Evolutionary conservation across 2,797 vertebrate genomes (phyloP), one percentile per base, ranked within the genome.

Genomic region (Halcyon leucocephala): DNA sequence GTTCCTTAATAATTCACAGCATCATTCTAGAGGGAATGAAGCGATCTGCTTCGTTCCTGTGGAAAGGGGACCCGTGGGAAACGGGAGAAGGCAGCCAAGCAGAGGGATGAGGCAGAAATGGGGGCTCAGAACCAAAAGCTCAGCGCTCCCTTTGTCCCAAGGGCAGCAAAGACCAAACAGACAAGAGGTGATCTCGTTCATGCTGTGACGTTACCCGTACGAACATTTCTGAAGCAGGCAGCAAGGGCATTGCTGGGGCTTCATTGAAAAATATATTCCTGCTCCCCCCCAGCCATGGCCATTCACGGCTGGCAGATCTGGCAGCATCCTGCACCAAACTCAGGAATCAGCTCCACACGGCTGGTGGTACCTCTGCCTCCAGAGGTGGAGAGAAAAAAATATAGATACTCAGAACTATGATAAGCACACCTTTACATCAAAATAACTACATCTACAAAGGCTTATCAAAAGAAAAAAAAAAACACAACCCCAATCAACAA

Each of bases 241-340:
- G 28, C 46, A 74, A 54, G 6, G 35, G 16, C 29, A 66, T 13
- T 46, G 11, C 55, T 20, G 51, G 1, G 7, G n/a, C 29, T 11
- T 42, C 70, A 0, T 0, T 8, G 19, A 0, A 10, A 61, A 60
- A 65, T 33, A 15, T 0, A 5, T 1, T n/a, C 11, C 22, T 22
- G 12, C 26, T 5, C 35, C 8, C 8, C 44, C 19, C 12, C 21
- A 49, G 55, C 35, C 60, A 9, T 0, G 1, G 51, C 25, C 83
- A 74, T 14, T 15, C 25, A 12, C 31, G 10, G 8, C 33, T 20
- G 62, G 62, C 29, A 61, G 51, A 35, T 10, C 3, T 67, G 28
- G 20, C 69, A 72, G 12, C 54, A 67, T 10, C 10, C 17, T 8
- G 31, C 64, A 48, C 54, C 46, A 33, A 29, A 11, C 39, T 13